Percentiles rank a stretch among this genome's conserved stretches.
These are phyloP conservation scores for Eremophila alpestris DNA, from an alignment of 2,797 vertebrate genomes.

Conservation along the genomic window DNA sequence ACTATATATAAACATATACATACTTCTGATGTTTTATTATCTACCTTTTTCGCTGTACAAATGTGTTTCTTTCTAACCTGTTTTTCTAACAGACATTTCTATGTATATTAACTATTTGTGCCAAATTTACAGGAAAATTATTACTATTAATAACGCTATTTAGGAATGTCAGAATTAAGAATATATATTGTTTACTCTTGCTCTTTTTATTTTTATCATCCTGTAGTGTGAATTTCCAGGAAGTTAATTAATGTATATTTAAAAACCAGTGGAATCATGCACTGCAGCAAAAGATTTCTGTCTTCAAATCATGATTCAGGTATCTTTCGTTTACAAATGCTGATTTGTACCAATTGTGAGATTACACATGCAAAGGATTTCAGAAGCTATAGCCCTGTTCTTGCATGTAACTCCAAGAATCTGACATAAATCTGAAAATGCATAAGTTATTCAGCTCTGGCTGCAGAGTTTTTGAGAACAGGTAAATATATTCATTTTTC, in stretches of 20 bases:
- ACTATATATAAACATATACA: neutral
- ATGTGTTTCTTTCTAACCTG: neutral
- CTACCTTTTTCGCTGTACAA: neutral
- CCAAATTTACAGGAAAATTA: neutral
- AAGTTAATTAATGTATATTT: neutral
- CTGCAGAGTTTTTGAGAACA: neutral
- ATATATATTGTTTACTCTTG: neutral
- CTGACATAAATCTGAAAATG: neutral
- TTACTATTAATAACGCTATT: neutral
- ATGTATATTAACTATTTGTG: neutral
- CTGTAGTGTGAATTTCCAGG: neutral
- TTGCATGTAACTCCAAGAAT: neutral
- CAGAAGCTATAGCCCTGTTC: neutral
- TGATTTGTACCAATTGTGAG: neutral
- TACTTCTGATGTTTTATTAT: neutral
- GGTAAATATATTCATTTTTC: neutral
- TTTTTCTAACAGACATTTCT: neutral
- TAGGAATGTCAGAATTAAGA: neutral
- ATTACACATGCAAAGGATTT: neutral
- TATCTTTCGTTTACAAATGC: neutral
- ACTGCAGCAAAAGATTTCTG: neutral
- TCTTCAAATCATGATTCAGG: neutral
- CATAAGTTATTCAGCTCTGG: neutral
- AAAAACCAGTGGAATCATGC: rapidly evolving
- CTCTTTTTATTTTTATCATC: neutral